Percentiles rank a stretch among this genome's conserved stretches.
phyloP scores from a whole-genome alignment of 1,140 invertebrate species.

The Drosophila athabasca region DNA sequence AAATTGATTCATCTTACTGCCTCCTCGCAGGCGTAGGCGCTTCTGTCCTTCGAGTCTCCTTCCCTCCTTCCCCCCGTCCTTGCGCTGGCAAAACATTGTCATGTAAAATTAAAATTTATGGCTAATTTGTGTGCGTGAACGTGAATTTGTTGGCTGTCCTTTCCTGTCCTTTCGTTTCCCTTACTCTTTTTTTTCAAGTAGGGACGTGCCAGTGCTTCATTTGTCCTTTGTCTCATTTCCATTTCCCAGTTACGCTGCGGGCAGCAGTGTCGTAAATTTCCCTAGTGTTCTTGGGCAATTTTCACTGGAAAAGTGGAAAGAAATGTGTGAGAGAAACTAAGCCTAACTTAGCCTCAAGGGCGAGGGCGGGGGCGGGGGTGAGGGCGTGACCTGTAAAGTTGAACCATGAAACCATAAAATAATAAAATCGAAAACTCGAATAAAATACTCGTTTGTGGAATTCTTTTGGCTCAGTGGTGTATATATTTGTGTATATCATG shows the following conservation, averaged over 20 bases:
- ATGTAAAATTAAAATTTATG: constrained; percentile 82
- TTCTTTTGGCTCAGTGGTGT: constrained; percentile 42
- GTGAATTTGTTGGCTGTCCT: constrained; percentile 28
- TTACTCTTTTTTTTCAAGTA: constrained; percentile 26
- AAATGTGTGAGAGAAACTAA: constrained; percentile 10
- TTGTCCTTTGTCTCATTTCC: constrained; percentile 9
- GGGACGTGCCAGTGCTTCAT: constrained; percentile 19
- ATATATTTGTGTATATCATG: constrained; percentile 48
- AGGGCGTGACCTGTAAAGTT: constrained; percentile 42
- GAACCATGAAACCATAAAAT: constrained; percentile 14
- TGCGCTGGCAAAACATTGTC: constrained; percentile 57
- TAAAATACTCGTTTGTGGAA: constrained; percentile 47
- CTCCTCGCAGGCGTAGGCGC: neutral
- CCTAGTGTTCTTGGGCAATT: constrained; percentile 42
- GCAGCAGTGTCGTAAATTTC: constrained; percentile 51
- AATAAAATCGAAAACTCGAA: constrained; percentile 42
- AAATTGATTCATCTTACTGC: constrained; percentile 51
- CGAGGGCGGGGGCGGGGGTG: constrained; percentile 15
- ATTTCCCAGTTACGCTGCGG: constrained; percentile 10
- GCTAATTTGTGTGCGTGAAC: constrained; percentile 74
- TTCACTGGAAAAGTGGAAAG: constrained; percentile 42
- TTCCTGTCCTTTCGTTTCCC: constrained; percentile 15
- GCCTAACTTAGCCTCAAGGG: neutral
- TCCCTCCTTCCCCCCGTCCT: constrained; percentile 2
- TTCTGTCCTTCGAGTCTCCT: constrained; percentile 13